Percentiles rank a stretch among this genome's conserved stretches.
These are phyloP conservation scores for Neolamprologus toae DNA, from an alignment of 2,113 vertebrate genomes.

Conservation along the genomic window DNA sequence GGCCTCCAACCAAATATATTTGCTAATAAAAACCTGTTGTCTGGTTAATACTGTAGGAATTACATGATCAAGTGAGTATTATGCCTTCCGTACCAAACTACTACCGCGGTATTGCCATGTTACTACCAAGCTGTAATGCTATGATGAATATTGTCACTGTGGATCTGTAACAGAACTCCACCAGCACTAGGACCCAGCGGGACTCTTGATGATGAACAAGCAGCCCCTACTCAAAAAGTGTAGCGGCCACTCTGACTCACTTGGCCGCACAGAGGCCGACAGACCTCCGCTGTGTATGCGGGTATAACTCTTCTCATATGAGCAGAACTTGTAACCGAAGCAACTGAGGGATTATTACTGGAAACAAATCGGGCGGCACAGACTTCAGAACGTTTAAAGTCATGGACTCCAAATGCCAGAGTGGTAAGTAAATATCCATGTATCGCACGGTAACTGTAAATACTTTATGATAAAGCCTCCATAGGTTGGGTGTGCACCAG, in stretches of 20 bases:
- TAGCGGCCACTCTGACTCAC: slow-evolving; percentile 28
- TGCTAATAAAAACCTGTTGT: not conserved
- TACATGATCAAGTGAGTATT: not conserved
- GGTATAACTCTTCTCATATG: not conserved
- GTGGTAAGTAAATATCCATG: slow-evolving; percentile 33
- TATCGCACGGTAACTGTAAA: not conserved
- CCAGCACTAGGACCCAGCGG: slow-evolving; percentile 43
- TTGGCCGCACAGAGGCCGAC: not conserved
- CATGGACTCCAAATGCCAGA: slow-evolving; percentile 55
- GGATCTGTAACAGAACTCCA: not conserved
- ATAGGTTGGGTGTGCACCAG: not conserved
- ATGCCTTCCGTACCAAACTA: not conserved
- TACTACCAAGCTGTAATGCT: not conserved
- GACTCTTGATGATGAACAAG: not conserved
- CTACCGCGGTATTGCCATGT: not conserved
- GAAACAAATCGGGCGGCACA: not conserved
- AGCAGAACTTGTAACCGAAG: not conserved
- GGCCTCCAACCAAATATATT: not conserved
- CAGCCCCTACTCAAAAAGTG: slow-evolving; percentile 1
- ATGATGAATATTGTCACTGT: not conserved
- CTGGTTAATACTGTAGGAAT: not conserved
- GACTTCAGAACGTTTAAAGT: not conserved
- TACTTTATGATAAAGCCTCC: not conserved
- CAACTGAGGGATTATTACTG: not conserved
- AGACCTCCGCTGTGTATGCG: not conserved